Conservation (phyloP, 1,140 invertebrate species). For the Diuraphis noxia region DNA sequence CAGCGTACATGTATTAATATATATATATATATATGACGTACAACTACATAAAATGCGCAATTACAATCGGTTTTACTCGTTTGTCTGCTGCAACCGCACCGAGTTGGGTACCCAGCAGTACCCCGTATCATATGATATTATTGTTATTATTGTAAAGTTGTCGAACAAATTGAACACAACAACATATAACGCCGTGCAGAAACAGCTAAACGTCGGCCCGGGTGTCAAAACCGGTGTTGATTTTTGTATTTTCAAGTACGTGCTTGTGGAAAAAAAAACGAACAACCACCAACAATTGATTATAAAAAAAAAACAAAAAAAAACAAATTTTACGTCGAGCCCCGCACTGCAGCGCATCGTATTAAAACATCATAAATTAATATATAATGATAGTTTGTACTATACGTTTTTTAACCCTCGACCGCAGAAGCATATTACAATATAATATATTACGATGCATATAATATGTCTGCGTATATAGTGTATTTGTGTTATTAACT, state of each 20-base stretch:
- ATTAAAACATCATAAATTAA: background rate
- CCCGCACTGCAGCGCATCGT: background rate
- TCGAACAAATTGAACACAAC: background rate
- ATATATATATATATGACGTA: no score
- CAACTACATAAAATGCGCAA: no score
- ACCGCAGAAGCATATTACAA: background rate
- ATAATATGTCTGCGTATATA: background rate
- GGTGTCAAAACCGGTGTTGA: background rate
- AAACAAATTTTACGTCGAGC: background rate
- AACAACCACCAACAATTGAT: no score
- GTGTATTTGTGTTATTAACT: slow-evolving; percentile 45
- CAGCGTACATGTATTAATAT: background rate
- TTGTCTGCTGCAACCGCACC: background rate
- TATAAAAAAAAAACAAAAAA: background rate
- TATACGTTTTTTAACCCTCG: background rate
- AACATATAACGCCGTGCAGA: background rate
- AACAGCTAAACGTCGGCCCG: background rate
- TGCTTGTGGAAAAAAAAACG: no score
- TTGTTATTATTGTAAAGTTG: background rate
- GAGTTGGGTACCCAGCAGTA: background rate
- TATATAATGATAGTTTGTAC: background rate
- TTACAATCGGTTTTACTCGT: background rate
- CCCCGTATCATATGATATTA: no score
- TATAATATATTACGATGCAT: background rate
- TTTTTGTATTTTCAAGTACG: background rate